Evolutionary conservation across 2,113 vertebrate species (phyloP), one percentile per base, ranked within the genome.

Genomic region (Tetrax tetrax): DNA sequence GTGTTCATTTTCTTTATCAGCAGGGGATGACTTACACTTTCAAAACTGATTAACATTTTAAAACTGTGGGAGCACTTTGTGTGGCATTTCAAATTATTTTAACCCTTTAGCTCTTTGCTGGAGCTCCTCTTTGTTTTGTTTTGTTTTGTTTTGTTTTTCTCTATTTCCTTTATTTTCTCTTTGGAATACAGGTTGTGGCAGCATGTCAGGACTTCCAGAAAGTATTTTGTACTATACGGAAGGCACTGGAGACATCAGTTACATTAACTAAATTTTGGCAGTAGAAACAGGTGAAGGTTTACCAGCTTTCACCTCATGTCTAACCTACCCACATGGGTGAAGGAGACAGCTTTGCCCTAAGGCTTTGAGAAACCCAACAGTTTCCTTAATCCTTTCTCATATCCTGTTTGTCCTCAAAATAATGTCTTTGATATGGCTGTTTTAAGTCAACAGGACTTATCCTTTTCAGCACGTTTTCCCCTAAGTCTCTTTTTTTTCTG

Each of bases 21-120:
- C 95, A 89, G 95, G 96, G 79, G 79, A 83, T 93, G 89, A 93
- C 93, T 96, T 96, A 93, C 83, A 90, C 90, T 96, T 96, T 95
- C 93, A 96, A 95, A 96, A 95, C 92, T 96, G 92, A 96, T 97
- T 96, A 96, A 93, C 83, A 93, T 95, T 97, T 97, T 96, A 86
- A 96, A 96, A 94, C 85, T 92, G 74, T 95, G 50, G 74, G 81
- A 97, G 45, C 69, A 92, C 61, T 84, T 93, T 76, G 28, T 92
- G 61, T 91, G 81, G 83, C 45, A 92, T 94, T 95, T 89, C 37
- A 85, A 87, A 82, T 85, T 1, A 85, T 91, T 90, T 95, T 96
- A 96, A 96, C 92, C 69, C 91, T 89, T 92, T 79, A 68, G 27
- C 13, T 83, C 50, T 87, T 80, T 72, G 3, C 31, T 89, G n/a